Conservation (phyloP, 2,797 vertebrate genomes). For the Silurus aristotelis region DNA sequence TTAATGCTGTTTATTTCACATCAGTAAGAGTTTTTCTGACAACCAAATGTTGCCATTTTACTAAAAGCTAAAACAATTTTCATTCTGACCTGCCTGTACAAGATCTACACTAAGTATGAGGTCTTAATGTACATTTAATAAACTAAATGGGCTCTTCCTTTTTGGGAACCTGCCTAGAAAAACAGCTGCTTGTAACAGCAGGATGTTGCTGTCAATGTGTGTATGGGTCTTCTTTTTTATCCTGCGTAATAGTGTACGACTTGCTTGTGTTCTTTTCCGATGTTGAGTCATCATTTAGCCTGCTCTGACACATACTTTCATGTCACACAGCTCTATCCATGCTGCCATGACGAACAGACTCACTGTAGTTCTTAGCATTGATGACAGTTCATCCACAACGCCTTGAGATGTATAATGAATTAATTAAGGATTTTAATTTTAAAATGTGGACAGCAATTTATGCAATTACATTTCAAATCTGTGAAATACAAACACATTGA, state of each 20-base stretch:
- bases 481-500: neutral
- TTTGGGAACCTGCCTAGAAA: conserved; percentile 2
- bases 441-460: neutral
- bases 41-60: neutral
- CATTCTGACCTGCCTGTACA: neutral
- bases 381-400: neutral
- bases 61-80: neutral
- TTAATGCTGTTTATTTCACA: neutral
- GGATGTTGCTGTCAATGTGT: conserved; percentile 41
- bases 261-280: conserved; percentile 14
- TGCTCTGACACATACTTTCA: neutral
- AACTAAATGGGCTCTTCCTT: conserved; percentile 1
- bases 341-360: conserved; percentile 18
- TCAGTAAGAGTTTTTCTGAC: neutral
- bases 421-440: neutral
- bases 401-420: neutral
- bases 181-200: conserved; percentile 29
- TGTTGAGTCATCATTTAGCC: conserved; percentile 31
- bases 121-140: neutral
- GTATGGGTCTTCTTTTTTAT: conserved; percentile 25
- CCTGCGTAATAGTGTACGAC: conserved; percentile 17
- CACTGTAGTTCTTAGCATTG: neutral
- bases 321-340: neutral
- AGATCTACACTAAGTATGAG: neutral
- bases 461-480: neutral